Conservation (phyloP, 2,797 vertebrate genomes). For the Myotis vivesi region DNA sequence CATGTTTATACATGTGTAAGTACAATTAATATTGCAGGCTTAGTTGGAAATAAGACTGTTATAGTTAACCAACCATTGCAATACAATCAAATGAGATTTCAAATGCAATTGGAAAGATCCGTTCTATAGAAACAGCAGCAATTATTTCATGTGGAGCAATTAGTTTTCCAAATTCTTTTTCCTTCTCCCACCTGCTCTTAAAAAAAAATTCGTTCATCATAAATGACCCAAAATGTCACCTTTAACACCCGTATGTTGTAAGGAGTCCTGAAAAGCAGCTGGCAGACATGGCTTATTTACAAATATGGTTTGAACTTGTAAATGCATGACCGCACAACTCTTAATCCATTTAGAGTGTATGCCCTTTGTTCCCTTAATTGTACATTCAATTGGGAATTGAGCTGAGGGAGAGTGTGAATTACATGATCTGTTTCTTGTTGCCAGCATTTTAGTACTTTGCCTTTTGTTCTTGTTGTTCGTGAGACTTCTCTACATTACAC, state of each 20-base stretch:
- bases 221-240: conserved; percentile 58
- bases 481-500: conserved; percentile 34
- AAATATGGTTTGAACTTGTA: conserved; percentile 74
- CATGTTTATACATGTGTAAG: conserved; percentile 83
- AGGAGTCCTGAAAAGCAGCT: conserved; percentile 56
- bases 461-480: conserved; percentile 66
- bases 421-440: conserved; percentile 5
- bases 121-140: conserved; percentile 80
- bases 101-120: conserved; percentile 80
- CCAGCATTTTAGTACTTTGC: conserved; percentile 19
- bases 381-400: conserved; percentile 49
- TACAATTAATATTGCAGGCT: conserved; percentile 81
- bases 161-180: conserved; percentile 37
- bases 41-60: conserved; percentile 83
- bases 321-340: conserved; percentile 70
- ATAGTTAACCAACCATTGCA: conserved; percentile 86
- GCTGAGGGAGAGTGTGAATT: conserved; percentile 22
- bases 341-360: conserved; percentile 58
- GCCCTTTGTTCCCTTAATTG: conserved; percentile 43
- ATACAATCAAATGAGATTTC: conserved; percentile 82
- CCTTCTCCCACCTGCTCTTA: conserved; percentile 29
- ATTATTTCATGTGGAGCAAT: conserved; percentile 79
- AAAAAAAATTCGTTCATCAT: conserved; percentile 71
- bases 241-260: conserved; percentile 4
- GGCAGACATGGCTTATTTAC: conserved; percentile 68